Conservation (phyloP, 2,113 vertebrate species). For the Dolichallabes microphthalmus region DNA sequence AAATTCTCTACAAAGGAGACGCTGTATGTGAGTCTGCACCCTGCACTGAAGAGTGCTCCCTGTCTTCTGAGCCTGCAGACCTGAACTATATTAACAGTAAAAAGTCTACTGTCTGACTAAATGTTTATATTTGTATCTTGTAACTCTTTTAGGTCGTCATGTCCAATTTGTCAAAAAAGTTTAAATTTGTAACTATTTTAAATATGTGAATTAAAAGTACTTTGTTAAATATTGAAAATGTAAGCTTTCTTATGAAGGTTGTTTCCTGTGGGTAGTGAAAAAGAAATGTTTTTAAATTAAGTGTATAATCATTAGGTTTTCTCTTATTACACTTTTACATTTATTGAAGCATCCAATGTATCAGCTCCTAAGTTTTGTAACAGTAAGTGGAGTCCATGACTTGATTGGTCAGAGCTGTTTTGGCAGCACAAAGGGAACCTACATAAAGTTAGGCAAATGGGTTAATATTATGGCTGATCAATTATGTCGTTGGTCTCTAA, state of each 20-base stretch:
- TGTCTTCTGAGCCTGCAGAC: conserved; percentile 55
- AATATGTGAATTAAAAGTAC: conserved; percentile 31
- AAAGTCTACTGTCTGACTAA: neutral
- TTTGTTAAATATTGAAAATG: neutral
- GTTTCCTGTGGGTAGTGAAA: too few species aligned
- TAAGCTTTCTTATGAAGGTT: neutral
- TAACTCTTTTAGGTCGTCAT: conserved; percentile 31
- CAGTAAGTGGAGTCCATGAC: too few species aligned
- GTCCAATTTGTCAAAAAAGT: neutral
- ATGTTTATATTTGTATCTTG: conserved; percentile 2
- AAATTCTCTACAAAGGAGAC: conserved; percentile 77
- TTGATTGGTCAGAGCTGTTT: too few species aligned
- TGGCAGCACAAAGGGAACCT: too few species aligned
- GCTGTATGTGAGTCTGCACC: conserved; percentile 73
- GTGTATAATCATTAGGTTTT: too few species aligned
- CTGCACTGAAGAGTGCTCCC: conserved; percentile 59
- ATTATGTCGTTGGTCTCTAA: too few species aligned
- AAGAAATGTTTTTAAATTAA: too few species aligned
- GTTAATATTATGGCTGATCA: too few species aligned
- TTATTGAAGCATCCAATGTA: too few species aligned
- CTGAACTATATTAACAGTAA: conserved; percentile 19
- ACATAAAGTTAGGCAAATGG: too few species aligned
- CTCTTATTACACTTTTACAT: too few species aligned
- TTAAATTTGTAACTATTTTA: conserved; percentile 46
- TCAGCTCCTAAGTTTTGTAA: too few species aligned